Conservation (phyloP, 2,888 invertebrate genomes). For the Creontiades dilutus region DNA sequence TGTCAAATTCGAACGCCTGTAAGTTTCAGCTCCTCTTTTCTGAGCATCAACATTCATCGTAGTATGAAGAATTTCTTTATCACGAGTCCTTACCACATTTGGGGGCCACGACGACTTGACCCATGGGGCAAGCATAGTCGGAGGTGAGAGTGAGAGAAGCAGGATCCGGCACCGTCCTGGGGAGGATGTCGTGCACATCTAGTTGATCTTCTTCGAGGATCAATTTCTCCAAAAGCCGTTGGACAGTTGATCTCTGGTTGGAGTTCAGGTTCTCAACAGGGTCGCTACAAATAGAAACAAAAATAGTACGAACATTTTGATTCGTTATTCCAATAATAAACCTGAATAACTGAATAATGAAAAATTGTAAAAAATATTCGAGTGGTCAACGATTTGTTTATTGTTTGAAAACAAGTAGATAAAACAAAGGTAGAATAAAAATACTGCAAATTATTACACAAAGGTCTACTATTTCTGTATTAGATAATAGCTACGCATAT, state of each 20-base stretch:
- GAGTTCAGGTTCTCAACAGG: slow-evolving; percentile 92
- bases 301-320: too few relatives aligned
- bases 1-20: too few relatives aligned
- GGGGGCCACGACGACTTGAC: slow-evolving; percentile 95
- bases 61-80: background rate
- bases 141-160: slow-evolving; percentile 92
- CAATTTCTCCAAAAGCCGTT: slow-evolving; percentile 90
- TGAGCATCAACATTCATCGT: background rate
- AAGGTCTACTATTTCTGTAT: too few relatives aligned
- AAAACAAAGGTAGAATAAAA: too few relatives aligned
- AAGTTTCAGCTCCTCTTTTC: background rate
- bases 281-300: slow-evolving; percentile 83
- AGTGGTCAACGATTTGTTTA: too few relatives aligned
- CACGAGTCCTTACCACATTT: slow-evolving; percentile 90
- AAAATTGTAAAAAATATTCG: too few relatives aligned
- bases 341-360: background rate
- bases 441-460: too few relatives aligned
- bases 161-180: slow-evolving; percentile 96
- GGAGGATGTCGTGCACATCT: slow-evolving; percentile 94
- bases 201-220: slow-evolving; percentile 96
- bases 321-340: background rate
- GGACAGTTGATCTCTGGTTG: slow-evolving; percentile 91
- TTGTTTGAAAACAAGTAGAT: too few relatives aligned
- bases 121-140: slow-evolving; percentile 94
- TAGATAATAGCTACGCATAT: too few relatives aligned